phyloP scores from a whole-genome alignment of 2,797 vertebrate genomes.

The Crypturellus tataupa region DNA sequence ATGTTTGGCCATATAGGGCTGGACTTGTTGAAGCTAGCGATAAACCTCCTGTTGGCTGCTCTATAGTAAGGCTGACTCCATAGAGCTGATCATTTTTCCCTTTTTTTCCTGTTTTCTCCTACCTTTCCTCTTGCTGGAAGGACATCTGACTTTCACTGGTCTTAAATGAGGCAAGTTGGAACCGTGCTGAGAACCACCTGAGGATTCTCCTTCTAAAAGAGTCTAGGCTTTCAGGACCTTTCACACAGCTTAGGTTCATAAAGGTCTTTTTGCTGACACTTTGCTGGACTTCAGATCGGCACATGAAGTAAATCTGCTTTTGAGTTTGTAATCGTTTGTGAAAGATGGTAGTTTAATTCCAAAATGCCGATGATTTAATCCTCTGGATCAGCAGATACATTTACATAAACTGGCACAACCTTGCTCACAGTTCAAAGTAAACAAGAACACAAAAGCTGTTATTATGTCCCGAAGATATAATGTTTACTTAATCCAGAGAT shows the following conservation, averaged over 20 bases:
- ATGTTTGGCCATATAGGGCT: neutral
- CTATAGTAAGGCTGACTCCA: neutral
- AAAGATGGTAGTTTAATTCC: neutral
- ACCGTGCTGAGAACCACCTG: neutral
- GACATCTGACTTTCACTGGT: neutral
- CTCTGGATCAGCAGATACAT: neutral
- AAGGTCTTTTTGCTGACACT: neutral
- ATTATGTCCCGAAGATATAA: neutral
- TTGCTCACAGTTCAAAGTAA: constrained; percentile 12
- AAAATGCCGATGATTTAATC: constrained; percentile 13
- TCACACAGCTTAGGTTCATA: neutral
- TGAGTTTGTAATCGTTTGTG: neutral
- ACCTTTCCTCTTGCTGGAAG: neutral
- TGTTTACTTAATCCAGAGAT: neutral
- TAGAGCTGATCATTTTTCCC: neutral
- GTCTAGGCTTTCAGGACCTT: neutral
- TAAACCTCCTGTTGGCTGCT: constrained; percentile 12
- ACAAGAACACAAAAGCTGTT: neutral
- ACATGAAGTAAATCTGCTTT: neutral
- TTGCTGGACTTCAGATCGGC: neutral
- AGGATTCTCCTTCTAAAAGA: neutral
- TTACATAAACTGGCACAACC: neutral
- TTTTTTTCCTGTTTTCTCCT: neutral
- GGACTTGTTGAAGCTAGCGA: neutral
- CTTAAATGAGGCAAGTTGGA: neutral